Base-by-base conservation (phyloP, 2,797 vertebrate species). In the Gila robusta region DNA sequence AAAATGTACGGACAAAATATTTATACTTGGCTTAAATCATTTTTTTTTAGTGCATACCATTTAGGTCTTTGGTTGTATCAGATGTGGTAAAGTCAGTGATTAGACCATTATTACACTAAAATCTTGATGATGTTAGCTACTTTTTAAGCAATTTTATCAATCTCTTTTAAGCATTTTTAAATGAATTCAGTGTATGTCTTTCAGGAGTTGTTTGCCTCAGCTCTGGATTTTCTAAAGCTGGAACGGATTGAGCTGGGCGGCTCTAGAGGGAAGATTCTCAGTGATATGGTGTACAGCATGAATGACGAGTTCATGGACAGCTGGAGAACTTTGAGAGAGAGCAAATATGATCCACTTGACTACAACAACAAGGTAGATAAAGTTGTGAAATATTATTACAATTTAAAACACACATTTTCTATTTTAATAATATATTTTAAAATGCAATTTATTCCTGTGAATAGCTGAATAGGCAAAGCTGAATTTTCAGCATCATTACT, bases 181-280 rank as follows among this genome's bases (percentile, higher is more conserved):
- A 56, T 59, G 0, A 64, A 59, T 69, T 54, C 41, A 81, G 62
- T 67, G 16, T 86, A 21, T 79, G 37, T 70, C 7, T 74, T 41
- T 86, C 76, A 95, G 91, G 92, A 94, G 86, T 59, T 97, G 91
- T 97, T 97, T 91, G 92, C 88, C 70, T 93, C 95, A 41, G 92
- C 94, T 2, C 87, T 95, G 84, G 94, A 96, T 83, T 94, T 96
- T 93, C 88, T 96, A 85, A 95, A 97, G 90, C 89, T 96, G 90
- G 95, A 96, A 86, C 95, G 96, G 90, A 89, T 92, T 77, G 96
- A 91, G 74, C 89, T 94, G 37, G 94, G 93, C 17, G 95, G 92
- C 26, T 93, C 93, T 56, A 93, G 92, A 90, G 95, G 94, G 82
- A 95, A 95, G 90, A 91, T 93, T 74, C 91, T 96, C 67, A 93